phyloP scores from a whole-genome alignment of 1,140 invertebrate species.

The Drosophila fuyamai region DNA sequence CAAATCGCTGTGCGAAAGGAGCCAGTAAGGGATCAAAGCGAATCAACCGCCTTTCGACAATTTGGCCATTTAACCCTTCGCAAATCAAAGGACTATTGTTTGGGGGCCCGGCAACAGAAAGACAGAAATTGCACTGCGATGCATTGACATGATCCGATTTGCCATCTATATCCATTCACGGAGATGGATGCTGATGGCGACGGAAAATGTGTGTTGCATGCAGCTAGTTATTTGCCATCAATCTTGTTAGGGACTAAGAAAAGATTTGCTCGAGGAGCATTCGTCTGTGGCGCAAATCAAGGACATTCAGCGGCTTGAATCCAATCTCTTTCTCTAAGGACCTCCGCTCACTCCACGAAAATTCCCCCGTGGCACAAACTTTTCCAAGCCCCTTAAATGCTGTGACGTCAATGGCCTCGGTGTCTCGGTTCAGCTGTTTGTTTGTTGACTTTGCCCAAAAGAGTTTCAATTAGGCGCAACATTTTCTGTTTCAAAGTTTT shows the following conservation, averaged over 20 bases:
- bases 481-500: conserved; percentile 39
- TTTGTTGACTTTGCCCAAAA: conserved; percentile 50
- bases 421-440: conserved; percentile 46
- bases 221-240: conserved; percentile 28
- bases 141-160: conserved; percentile 76
- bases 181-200: conserved; percentile 34
- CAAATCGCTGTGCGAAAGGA: conserved; percentile 52
- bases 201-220: conserved; percentile 8
- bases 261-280: conserved; percentile 13
- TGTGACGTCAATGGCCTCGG: conserved; percentile 55
- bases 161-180: conserved; percentile 34
- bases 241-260: conserved; percentile 35
- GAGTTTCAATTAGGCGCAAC: conserved; percentile 54
- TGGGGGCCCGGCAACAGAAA: conserved; percentile 27
- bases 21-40: conserved; percentile 59
- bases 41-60: conserved; percentile 29
- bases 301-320: conserved; percentile 24
- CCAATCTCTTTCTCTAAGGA: neutral
- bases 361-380: conserved; percentile 26
- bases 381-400: conserved; percentile 36
- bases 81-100: conserved; percentile 60
- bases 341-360: conserved; percentile 8
- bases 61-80: conserved; percentile 68
- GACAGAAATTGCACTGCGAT: conserved; percentile 47
- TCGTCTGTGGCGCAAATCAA: conserved; percentile 13